A percentile compares a stretch with the other conserved stretches of the same genome.
Conservation (phyloP, 2,113 vertebrate species). For the Dunckerocampus dactyliophorus region DNA sequence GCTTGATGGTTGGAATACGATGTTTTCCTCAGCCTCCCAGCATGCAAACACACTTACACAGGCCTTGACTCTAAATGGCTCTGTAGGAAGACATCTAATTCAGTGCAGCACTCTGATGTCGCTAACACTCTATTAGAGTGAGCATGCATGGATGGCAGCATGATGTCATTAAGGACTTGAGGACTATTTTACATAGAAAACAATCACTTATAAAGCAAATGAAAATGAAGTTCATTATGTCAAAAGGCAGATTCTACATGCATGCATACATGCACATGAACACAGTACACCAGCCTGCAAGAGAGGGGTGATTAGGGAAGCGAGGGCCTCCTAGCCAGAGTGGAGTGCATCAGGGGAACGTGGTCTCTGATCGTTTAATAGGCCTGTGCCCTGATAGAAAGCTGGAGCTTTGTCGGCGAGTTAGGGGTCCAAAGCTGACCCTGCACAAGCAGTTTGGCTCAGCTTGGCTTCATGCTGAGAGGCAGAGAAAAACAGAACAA, state of each 20-base stretch:
- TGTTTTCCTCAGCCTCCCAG: constrained; percentile 29
- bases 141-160: constrained; percentile 2
- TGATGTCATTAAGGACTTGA: constrained; percentile 8
- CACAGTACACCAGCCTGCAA: constrained; percentile 44
- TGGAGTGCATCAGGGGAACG: constrained; percentile 39
- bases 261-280: constrained; percentile 30
- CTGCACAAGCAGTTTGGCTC: constrained; percentile 1
- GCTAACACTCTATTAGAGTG: constrained; percentile 11
- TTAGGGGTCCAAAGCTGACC: constrained; percentile 57
- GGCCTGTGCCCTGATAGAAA: constrained; percentile 53
- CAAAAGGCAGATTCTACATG: constrained; percentile 1
- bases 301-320: constrained; percentile 15
- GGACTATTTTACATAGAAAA: background rate
- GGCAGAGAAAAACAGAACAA: too few relatives aligned
- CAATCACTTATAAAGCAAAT: constrained; percentile 2
- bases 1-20: constrained; percentile 31
- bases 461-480: too few relatives aligned
- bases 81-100: constrained; percentile 46
- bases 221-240: constrained; percentile 27
- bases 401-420: constrained; percentile 47
- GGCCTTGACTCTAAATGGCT: constrained; percentile 28
- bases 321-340: constrained; percentile 43
- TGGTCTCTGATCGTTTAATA: constrained; percentile 61
- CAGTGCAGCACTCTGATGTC: constrained; percentile 21
- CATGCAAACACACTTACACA: constrained; percentile 32